Evolutionary conservation across 2,113 vertebrate species (phyloP).

Genomic region (Cercopithecus mona): DNA sequence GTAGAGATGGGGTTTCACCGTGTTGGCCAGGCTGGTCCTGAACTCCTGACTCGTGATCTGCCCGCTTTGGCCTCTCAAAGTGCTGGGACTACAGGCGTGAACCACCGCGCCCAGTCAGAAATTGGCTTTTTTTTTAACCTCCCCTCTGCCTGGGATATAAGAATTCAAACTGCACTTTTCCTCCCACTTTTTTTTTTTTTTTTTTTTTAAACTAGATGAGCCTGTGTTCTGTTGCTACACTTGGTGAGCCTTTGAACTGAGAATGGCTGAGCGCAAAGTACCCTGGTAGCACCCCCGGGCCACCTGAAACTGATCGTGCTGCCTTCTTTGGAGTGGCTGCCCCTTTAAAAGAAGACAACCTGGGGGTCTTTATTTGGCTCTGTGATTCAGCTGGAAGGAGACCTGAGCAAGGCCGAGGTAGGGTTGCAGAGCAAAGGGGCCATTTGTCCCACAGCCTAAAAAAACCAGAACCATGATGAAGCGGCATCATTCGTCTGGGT

Average conservation of each 20-base stretch:
- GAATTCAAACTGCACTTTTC: neutral
- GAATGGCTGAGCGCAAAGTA: neutral
- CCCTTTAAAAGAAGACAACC: neutral
- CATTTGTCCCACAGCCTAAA: neutral
- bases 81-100: no score
- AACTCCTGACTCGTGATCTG: no score
- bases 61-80: no score
- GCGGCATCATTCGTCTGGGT: no score
- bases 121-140: conserved; percentile 6
- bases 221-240: neutral
- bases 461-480: neutral
- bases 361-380: neutral
- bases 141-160: neutral
- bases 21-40: no score
- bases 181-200: neutral
- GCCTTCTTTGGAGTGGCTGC: neutral
- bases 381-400: neutral
- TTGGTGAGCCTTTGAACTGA: neutral
- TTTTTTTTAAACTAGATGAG: neutral
- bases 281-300: neutral
- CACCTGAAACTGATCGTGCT: neutral
- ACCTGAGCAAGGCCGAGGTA: neutral
- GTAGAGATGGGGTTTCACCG: no score
- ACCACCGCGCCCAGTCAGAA: no score
- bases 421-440: neutral